A percentile compares a stretch with the other conserved stretches of the same genome.
These are phyloP conservation scores for Eupeodes latifasciatus DNA, from an alignment of 2,888 invertebrate genomes.

Conservation along the genomic window DNA sequence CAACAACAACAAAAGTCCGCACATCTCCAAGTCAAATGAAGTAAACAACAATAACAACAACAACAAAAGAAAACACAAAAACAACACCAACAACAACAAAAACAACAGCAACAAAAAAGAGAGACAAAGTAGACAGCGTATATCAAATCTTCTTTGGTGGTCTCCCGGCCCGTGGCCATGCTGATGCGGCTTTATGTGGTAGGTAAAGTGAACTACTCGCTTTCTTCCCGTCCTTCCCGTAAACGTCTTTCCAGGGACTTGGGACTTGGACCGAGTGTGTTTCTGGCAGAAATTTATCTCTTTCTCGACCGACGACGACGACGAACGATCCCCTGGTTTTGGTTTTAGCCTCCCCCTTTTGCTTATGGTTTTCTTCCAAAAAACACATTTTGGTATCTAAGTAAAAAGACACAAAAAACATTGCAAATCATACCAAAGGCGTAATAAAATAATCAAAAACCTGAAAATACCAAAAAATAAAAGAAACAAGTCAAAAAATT, in stretches of 20 bases:
- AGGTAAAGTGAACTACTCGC: constrained; percentile 68
- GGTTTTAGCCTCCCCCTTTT: not conserved
- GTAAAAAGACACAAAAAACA: constrained; percentile 25
- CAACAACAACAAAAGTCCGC: constrained; percentile 13
- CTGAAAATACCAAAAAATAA: constrained; percentile 16
- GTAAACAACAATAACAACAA: constrained; percentile 67
- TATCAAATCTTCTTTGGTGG: constrained; percentile 74
- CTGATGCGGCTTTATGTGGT: constrained; percentile 63
- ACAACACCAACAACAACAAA: constrained; percentile 38
- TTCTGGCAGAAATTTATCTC: constrained; percentile 52
- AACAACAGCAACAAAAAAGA: constrained; percentile 23
- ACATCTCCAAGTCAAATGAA: constrained; percentile 57
- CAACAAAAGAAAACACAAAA: constrained; percentile 11
- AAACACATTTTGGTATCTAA: constrained; percentile 19
- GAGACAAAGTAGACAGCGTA: constrained; percentile 62
- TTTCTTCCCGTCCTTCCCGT: constrained; percentile 34
- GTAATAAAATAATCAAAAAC: constrained; percentile 33
- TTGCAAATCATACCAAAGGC: constrained; percentile 40
- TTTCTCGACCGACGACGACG: not conserved
- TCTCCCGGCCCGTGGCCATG: constrained; percentile 68
- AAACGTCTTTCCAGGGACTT: constrained; percentile 10
- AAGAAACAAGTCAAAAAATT: constrained; percentile 10
- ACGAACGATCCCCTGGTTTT: not conserved
- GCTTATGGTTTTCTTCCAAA: constrained; percentile 13
- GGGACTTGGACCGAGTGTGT: not conserved